Evolutionary conservation across 2,888 invertebrate species (phyloP).

Genomic region (Notocelia uddmanniana): DNA sequence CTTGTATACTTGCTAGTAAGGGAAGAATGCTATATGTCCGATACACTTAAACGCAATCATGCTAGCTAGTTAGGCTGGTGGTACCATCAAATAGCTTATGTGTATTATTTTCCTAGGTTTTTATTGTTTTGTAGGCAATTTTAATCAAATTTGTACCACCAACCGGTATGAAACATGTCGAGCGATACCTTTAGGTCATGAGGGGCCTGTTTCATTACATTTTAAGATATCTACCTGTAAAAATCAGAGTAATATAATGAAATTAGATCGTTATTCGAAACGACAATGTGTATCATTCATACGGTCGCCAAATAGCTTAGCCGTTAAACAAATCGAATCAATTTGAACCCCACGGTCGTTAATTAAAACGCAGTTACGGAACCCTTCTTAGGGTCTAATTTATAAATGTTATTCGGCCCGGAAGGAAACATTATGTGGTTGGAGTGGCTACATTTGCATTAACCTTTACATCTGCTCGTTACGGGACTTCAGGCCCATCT

Average conservation of each 20-base stretch:
- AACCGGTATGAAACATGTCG: too few species aligned
- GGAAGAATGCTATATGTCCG: too few species aligned
- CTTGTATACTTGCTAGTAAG: too few species aligned
- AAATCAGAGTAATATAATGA: not conserved
- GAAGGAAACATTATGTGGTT: constrained; percentile 45
- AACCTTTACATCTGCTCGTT: constrained; percentile 36
- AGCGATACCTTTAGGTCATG: too few species aligned
- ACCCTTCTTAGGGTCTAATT: constrained; percentile 57
- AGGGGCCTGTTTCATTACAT: too few species aligned
- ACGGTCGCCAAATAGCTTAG: constrained; percentile 60
- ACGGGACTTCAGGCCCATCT: constrained; percentile 15
- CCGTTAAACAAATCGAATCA: constrained; percentile 66
- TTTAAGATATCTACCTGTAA: not conserved
- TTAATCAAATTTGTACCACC: too few species aligned
- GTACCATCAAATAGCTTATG: too few species aligned
- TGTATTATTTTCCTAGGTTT: too few species aligned
- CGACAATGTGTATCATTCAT: constrained; percentile 51
- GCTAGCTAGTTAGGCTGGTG: too few species aligned
- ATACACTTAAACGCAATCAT: too few species aligned
- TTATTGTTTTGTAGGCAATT: too few species aligned
- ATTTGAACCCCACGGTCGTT: constrained; percentile 64
- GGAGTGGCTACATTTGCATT: constrained; percentile 32
- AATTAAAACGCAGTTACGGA: constrained; percentile 64
- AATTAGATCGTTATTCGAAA: constrained; percentile 4
- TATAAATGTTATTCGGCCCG: constrained; percentile 57